Evolutionary conservation across 2,888 invertebrate genomes (phyloP).

Genomic region (Pollenia griseotomentosa): DNA sequence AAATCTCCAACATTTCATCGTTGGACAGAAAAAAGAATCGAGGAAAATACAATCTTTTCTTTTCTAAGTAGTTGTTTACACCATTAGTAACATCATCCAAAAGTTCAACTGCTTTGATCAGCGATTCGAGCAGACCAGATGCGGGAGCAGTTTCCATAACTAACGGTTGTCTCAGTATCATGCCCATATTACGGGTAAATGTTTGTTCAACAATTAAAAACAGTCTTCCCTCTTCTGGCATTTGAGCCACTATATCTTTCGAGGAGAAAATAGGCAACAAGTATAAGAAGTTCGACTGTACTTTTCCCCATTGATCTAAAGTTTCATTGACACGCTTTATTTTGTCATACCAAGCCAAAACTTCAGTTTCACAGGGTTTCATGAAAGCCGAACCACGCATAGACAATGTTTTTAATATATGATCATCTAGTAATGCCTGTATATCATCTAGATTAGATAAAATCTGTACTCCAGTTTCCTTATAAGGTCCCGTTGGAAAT

Average conservation of each 20-base stretch:
- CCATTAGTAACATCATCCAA: conserved; percentile 87
- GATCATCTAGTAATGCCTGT: conserved; percentile 87
- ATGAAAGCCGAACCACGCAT: conserved; percentile 90
- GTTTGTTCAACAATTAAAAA: conserved; percentile 85
- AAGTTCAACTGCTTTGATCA: conserved; percentile 86
- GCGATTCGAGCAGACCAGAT: conserved; percentile 88
- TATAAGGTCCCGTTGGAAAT: conserved; percentile 86
- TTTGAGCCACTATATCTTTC: conserved; percentile 87
- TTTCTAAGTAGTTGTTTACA: conserved; percentile 88
- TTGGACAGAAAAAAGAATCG: conserved; percentile 92
- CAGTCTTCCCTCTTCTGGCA: conserved; percentile 87
- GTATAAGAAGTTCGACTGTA: conserved; percentile 88
- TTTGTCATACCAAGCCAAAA: conserved; percentile 86
- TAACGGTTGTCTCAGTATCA: conserved; percentile 81
- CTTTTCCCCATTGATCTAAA: conserved; percentile 87
- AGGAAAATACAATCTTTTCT: conserved; percentile 88
- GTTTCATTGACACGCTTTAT: conserved; percentile 86
- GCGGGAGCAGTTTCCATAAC: conserved; percentile 85
- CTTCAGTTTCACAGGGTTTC: conserved; percentile 86
- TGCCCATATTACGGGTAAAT: conserved; percentile 84
- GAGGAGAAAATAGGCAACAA: conserved; percentile 89
- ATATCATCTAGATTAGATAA: conserved; percentile 88
- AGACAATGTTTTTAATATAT: conserved; percentile 88
- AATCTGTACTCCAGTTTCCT: conserved; percentile 88
- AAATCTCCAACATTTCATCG: conserved; percentile 89